Evolutionary conservation across 2,888 invertebrate genomes (phyloP).

Genomic region (Cremastobaeus sp.): DNA sequence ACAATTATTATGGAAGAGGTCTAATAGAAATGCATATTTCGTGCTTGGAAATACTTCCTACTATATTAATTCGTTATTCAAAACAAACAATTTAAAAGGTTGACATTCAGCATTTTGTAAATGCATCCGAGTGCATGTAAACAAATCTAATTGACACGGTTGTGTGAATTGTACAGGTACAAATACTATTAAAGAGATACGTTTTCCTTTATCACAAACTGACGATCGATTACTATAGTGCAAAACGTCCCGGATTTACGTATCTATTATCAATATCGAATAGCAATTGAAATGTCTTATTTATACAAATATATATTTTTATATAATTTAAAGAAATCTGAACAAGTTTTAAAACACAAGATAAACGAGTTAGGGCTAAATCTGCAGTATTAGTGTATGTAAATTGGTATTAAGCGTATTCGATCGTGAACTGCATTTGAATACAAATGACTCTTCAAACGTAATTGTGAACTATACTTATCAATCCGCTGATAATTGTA

Average conservation of each 20-base stretch:
- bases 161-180: conserved; percentile 11
- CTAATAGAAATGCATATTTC: conserved; percentile 23
- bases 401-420: conserved; percentile 3
- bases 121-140: conserved; percentile 5
- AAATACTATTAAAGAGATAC: background rate
- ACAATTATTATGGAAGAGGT: conserved; percentile 15
- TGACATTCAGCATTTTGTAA: conserved; percentile 21
- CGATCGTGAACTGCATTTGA: background rate
- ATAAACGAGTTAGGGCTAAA: background rate
- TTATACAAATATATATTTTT: conserved; percentile 42
- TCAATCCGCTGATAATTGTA: background rate
- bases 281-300: conserved; percentile 27
- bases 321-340: conserved; percentile 16
- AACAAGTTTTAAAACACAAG: conserved; percentile 7
- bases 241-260: no score
- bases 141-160: background rate
- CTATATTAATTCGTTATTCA: conserved; percentile 13
- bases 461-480: background rate
- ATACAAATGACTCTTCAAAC: conserved; percentile 2
- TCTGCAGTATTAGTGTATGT: conserved; percentile 21
- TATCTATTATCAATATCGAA: no score
- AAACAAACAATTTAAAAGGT: conserved; percentile 25
- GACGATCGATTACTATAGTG: background rate
- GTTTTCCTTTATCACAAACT: no score
- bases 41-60: conserved; percentile 16